Base-by-base conservation (phyloP, 2,888 invertebrate genomes). In the Pseudococcus jackbeardsleyi region DNA sequence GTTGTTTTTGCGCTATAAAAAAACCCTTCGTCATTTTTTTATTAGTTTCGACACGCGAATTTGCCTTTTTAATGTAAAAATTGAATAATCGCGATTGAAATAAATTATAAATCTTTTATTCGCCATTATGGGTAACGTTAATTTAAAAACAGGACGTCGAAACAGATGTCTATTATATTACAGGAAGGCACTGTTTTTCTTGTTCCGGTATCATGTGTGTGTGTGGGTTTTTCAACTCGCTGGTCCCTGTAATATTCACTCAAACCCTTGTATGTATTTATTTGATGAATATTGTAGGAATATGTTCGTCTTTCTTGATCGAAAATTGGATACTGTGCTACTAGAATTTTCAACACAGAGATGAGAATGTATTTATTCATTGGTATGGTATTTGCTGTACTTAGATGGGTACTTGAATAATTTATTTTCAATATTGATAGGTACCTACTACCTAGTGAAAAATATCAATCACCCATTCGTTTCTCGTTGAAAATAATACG, bases 91-190 rank as follows among this genome's bases (percentile, higher is more conserved):
- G 46, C 46, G 26, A 82, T 46, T 46, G 33, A 72, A 15, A 33
- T 82, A 82, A 82, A 82, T 82, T 46, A 82, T 46, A 46, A 82
- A 82, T 82, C 79, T 42, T 82, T 46, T 82, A 82, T 82, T 82
- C 46, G 11, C 46, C 79, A 46, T 82, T 82, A 82, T 17, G 79
- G 19, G 19, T 82, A 82, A 46, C 79, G 46, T 82, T 82, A 82
- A 82, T 82, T 46, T 82, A 46, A 46, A 82, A 82, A 82, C 79
- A 82, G 79, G 79, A 82, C 79, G 79, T 82, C 22, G 42, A 82
- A 82, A 82, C 79, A 42, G 46, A 82, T 82, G 79, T 82, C 46
- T 82, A 82, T 82, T 82, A 82, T 46, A 82, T 46, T 82, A 82
- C 79, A 82, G 79, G 79, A 82, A 82, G 79, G 46, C 46, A 46